Percentiles rank a stretch among this genome's conserved stretches.
Evolutionary conservation across 2,113 vertebrate species (phyloP).

Genomic region (Saccopteryx bilineata): DNA sequence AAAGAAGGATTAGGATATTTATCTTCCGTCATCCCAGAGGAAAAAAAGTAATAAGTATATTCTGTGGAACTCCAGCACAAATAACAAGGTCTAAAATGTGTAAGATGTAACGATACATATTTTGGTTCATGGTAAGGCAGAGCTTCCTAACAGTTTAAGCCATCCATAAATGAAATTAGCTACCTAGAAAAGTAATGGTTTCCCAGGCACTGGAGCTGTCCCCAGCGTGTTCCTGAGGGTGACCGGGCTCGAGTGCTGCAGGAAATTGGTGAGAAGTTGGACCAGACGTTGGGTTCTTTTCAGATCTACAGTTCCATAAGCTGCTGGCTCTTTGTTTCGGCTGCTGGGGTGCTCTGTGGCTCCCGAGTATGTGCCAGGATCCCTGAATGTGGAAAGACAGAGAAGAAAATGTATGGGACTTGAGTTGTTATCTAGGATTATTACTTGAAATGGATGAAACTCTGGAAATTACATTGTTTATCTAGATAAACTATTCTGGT

Average conservation of each 20-base stretch:
- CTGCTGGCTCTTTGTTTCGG: background rate
- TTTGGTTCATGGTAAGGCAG: constrained; percentile 39
- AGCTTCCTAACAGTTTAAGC: constrained; percentile 45
- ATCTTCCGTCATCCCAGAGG: background rate
- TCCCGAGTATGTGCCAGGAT: background rate
- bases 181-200: constrained; percentile 56
- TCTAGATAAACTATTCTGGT: constrained; percentile 73
- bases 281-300: background rate
- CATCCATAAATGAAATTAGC: constrained; percentile 64
- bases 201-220: constrained; percentile 50
- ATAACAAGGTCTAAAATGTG: constrained; percentile 35
- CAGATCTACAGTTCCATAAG: background rate
- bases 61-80: background rate
- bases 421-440: constrained; percentile 37
- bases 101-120: background rate
- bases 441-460: constrained; percentile 59
- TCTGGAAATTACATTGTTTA: constrained; percentile 70
- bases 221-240: constrained; percentile 41
- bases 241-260: background rate
- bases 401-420: background rate
- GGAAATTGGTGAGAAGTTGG: constrained; percentile 31
- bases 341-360: background rate
- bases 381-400: background rate
- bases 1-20: background rate
- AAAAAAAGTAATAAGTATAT: background rate